Base-by-base conservation (phyloP, 2,797 vertebrate genomes). In the Melanotaenia boesemani region DNA sequence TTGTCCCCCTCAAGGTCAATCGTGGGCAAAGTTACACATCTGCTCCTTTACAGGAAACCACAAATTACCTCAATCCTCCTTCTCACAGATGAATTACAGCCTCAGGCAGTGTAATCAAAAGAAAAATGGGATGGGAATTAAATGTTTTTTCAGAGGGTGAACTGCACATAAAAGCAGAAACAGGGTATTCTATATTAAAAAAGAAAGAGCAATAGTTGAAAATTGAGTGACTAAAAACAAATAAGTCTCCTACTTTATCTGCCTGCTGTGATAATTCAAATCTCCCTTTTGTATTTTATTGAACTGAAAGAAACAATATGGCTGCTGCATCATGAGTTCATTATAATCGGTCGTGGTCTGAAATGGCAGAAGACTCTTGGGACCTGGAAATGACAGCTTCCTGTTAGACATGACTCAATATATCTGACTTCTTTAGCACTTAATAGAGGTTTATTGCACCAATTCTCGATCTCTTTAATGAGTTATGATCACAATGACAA, bases 391-490 rank as follows among this genome's bases (percentile, higher is more conserved):
- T 75, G 84, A 88, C 89, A 74, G 76, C 72, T 82, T 84, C 67
- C 61, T 54, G 76, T 77, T 41, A 70, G 59, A 86, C 73, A 90
- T 92, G 90, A 89, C 55, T 89, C 90, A 90, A 82, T 69, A 78
- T 65, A 84, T 88, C 64, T 86, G 88, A 90, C 85, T 74, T 70
- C 88, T 81, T 62, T 77, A 80, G 85, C 89, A 87, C 91, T 87
- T 89, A 89, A 92, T 92, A 89, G 91, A 91, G 86, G 76, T 91
- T 93, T 92, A 92, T 79, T 46, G 87, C 82, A 73, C 77, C 82
- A 80, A 83, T 91, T 89, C 84, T 63, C 76, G 74, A 58, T 86
- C 69, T 67, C 61, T 67, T 86, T 86, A 85, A 93, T 85, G 85
- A 89, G 80, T 72, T 63, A 85, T 76, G 79, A 82, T 89, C 77